A percentile compares a stretch with the other conserved stretches of the same genome.
Evolutionary conservation across 2,113 vertebrate species (phyloP).

Genomic region (Datnioides undecimradiatus): DNA sequence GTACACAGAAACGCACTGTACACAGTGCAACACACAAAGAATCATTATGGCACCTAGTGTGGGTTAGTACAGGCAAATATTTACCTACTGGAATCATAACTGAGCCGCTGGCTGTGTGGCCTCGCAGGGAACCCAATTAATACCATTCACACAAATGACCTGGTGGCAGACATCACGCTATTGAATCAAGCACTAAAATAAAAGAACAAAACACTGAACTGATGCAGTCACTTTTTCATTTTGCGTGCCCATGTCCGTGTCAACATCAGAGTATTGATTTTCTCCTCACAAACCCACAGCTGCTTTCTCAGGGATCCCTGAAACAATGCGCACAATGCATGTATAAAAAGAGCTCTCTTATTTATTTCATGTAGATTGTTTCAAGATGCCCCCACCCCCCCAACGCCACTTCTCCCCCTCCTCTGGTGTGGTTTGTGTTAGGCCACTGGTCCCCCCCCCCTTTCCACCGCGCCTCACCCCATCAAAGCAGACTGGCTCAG

Average conservation of each 20-base stretch:
- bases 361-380: constrained; percentile 9
- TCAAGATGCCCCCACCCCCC: not conserved
- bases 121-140: constrained; percentile 82
- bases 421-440: constrained; percentile 23
- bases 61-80: constrained; percentile 83
- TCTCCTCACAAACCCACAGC: not conserved
- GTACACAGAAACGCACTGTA: constrained; percentile 67
- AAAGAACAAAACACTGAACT: constrained; percentile 15
- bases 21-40: constrained; percentile 75
- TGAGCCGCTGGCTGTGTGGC: constrained; percentile 76
- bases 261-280: constrained; percentile 36
- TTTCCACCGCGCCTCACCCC: too few relatives aligned
- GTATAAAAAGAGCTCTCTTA: not conserved
- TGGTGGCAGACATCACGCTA: constrained; percentile 59
- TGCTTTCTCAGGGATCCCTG: not conserved
- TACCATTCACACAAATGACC: constrained; percentile 79
- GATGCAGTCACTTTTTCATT: constrained; percentile 28
- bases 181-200: constrained; percentile 35
- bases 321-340: not conserved
- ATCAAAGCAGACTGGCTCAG: constrained; percentile 26
- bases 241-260: constrained; percentile 20
- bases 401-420: not conserved
- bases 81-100: constrained; percentile 85
- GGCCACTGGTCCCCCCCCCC: constrained; percentile 10
- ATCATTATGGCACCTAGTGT: constrained; percentile 81